Evolutionary conservation across 2,113 vertebrate genomes (phyloP).

Genomic region (Brachionichthys hirsutus): DNA sequence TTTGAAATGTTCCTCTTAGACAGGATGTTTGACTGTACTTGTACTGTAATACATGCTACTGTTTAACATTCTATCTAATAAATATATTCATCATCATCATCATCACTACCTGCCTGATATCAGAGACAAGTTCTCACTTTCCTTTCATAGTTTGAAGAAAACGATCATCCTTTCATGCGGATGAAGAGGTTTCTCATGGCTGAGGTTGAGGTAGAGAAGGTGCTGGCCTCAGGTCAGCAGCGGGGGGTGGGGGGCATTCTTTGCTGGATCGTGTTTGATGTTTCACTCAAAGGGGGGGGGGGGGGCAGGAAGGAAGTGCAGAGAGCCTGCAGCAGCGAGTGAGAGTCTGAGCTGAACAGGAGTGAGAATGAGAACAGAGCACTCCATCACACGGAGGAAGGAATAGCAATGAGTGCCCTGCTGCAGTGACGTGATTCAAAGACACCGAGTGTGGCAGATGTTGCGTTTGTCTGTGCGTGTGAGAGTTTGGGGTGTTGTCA

Average conservation of each 20-base stretch:
- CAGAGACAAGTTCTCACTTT: constrained; percentile 2
- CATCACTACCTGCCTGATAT: background rate
- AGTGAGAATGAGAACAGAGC: constrained; percentile 61
- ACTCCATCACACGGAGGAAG: constrained; percentile 56
- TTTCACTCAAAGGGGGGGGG: constrained; percentile 8
- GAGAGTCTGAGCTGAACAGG: constrained; percentile 34
- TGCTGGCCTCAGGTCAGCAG: constrained; percentile 14
- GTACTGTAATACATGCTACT: too few species aligned
- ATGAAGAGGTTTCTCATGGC: constrained; percentile 7
- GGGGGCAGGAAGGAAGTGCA: constrained; percentile 12
- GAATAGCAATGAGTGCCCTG: constrained; percentile 67
- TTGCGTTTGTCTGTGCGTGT: constrained; percentile 13
- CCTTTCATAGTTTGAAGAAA: constrained; percentile 3
- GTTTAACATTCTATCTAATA: too few species aligned
- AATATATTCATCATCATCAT: too few species aligned
- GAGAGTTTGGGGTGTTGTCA: constrained; percentile 48
- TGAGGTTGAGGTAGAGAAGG: constrained; percentile 23
- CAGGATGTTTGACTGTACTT: too few species aligned
- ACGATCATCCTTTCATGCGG: constrained; percentile 1
- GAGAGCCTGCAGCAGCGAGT: constrained; percentile 33
- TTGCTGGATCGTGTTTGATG: constrained; percentile 48
- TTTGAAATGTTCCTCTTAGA: too few species aligned
- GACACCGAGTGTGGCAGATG: constrained; percentile 16
- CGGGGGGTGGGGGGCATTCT: constrained; percentile 14
- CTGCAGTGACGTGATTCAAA: constrained; percentile 60